These are phyloP conservation scores for Urocynchramus pylzowi DNA, from an alignment of 2,113 vertebrate species.

Conservation along the genomic window DNA sequence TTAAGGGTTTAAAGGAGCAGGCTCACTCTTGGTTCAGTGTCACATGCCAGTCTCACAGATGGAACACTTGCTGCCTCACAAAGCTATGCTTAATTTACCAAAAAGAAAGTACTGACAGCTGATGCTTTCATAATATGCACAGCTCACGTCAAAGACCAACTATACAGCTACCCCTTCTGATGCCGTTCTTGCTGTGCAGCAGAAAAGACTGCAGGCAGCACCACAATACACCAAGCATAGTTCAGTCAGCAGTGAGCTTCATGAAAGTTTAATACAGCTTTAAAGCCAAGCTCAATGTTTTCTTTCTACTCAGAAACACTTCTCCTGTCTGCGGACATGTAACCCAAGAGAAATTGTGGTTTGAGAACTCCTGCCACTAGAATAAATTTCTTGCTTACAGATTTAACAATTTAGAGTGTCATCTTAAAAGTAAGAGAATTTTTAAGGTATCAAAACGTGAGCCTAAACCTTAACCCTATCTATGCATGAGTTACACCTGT, in stretches of 20 bases:
- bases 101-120: not conserved
- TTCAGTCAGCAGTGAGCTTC: not conserved
- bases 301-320: not conserved
- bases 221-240: not conserved
- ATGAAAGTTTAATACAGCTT: not conserved
- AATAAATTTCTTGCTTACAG: not conserved
- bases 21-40: not conserved
- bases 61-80: not conserved
- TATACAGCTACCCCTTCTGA: not conserved
- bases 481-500: fast-evolving
- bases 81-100: not conserved
- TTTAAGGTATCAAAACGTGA: not conserved
- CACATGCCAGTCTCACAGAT: not conserved
- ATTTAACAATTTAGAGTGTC: not conserved
- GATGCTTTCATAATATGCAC: not conserved
- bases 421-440: not conserved
- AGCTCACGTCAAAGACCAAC: not conserved
- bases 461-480: not conserved
- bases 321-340: not conserved
- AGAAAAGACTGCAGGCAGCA: not conserved
- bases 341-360: not conserved
- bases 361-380: not conserved
- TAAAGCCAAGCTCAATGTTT: slow-evolving; percentile 34
- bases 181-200: not conserved
- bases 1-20: not conserved